Evolutionary conservation across 2,797 vertebrate species (phyloP).

Genomic region (Gymnoscopelus braueri): DNA sequence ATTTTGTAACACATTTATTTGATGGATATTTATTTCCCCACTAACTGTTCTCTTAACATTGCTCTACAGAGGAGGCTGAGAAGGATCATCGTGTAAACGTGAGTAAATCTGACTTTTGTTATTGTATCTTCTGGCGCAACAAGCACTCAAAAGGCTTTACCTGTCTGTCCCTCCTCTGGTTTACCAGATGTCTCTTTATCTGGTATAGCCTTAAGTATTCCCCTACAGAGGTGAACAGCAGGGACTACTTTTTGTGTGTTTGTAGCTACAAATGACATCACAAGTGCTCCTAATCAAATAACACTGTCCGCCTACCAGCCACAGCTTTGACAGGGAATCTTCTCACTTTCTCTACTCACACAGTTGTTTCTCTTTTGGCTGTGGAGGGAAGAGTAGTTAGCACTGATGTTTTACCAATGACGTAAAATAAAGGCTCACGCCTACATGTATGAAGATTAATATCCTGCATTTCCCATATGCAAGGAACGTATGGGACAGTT

Average conservation of each 20-base stretch:
- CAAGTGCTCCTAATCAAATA: too few relatives aligned
- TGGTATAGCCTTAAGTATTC: background rate
- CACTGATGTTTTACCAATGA: background rate
- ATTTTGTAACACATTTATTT: background rate
- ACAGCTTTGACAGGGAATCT: background rate
- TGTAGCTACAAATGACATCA: too few relatives aligned
- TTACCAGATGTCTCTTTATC: slow-evolving; percentile 10
- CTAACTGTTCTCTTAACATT: slow-evolving; percentile 13
- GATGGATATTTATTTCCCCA: slow-evolving; percentile 1
- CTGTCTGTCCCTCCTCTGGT: slow-evolving; percentile 44
- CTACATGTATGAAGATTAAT: background rate
- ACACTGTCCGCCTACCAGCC: too few relatives aligned
- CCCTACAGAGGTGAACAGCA: too few relatives aligned
- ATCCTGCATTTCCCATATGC: too few relatives aligned
- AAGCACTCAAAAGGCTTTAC: background rate
- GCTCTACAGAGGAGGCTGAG: slow-evolving; percentile 65
- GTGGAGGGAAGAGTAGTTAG: background rate
- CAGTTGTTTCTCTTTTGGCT: slow-evolving; percentile 35
- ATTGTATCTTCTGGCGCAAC: background rate
- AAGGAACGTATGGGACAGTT: too few relatives aligned
- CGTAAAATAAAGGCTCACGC: background rate
- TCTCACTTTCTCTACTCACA: background rate
- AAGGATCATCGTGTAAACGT: slow-evolving; percentile 69
- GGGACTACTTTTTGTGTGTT: too few relatives aligned
- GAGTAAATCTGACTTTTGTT: slow-evolving; percentile 54